These are phyloP conservation scores for Rachycentron canadum DNA, from an alignment of 2,797 vertebrate genomes.

Conservation along the genomic window DNA sequence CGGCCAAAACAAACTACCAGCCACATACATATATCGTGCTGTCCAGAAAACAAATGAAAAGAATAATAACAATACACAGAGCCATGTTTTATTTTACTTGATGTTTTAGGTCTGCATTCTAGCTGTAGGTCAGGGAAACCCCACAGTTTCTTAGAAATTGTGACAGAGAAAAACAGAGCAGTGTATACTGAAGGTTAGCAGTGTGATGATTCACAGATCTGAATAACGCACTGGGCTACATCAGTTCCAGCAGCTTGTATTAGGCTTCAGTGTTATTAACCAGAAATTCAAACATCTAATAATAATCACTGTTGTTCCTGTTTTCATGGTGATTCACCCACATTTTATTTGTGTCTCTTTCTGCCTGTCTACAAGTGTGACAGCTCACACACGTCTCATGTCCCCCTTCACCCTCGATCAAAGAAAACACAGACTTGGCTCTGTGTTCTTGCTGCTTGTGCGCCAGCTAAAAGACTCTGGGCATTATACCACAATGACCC, in stretches of 20 bases:
- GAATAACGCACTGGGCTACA: not conserved
- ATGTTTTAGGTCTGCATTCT: conserved; percentile 11
- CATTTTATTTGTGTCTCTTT: conserved; percentile 7
- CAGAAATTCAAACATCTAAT: conserved; percentile 14
- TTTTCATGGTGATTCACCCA: conserved; percentile 1
- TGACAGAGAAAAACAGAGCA: conserved; percentile 11
- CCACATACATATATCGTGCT: not conserved
- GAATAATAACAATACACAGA: not conserved
- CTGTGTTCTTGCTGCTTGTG: not conserved
- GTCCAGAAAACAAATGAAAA: conserved; percentile 1
- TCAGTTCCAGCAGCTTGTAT: conserved; percentile 21
- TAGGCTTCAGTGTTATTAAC: not conserved
- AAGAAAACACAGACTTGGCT: conserved; percentile 47
- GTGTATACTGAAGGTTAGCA: conserved; percentile 5
- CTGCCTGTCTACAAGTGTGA: conserved; percentile 25
- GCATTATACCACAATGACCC: not conserved
- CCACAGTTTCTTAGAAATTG: conserved; percentile 7
- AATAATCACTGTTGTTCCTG: conserved; percentile 8
- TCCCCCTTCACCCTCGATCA: conserved; percentile 17
- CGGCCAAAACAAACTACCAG: conserved; percentile 7
- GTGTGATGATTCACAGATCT: conserved; percentile 31
- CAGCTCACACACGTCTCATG: conserved; percentile 33
- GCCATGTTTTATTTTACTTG: conserved; percentile 12
- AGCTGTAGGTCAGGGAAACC: conserved; percentile 21
- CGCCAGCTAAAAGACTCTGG: conserved; percentile 8